Conservation (phyloP, 2,113 vertebrate genomes). For the Chitala chitala region DNA sequence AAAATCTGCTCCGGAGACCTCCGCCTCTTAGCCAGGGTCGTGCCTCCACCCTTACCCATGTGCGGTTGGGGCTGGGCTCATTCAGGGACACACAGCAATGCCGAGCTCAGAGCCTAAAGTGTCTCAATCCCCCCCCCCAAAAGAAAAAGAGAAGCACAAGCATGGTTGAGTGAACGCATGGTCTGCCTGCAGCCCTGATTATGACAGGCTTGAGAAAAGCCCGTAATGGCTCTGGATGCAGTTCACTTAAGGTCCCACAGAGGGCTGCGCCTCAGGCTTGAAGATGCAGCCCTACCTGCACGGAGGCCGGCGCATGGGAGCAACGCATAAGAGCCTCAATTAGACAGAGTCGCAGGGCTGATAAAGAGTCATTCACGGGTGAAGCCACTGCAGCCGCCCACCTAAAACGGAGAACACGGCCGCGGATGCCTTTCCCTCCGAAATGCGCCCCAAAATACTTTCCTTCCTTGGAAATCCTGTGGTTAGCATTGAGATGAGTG, state of each 20-base stretch:
- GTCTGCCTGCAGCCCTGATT: not conserved
- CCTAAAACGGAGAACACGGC: conserved; percentile 49
- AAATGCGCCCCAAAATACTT: conserved; percentile 56
- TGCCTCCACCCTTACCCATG: conserved; percentile 28
- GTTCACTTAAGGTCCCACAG: conserved; percentile 45
- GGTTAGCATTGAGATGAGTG: conserved; percentile 60
- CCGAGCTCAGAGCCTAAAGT: not conserved
- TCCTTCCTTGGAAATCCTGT: conserved; percentile 54
- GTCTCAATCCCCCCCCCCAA: conserved; percentile 21
- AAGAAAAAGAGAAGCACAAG: conserved; percentile 7
- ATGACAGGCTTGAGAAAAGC: conserved; percentile 52
- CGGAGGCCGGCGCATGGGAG: not conserved
- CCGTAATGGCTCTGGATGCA: conserved; percentile 36
- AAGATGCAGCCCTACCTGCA: conserved; percentile 13
- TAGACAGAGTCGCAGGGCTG: conserved; percentile 23
- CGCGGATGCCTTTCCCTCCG: conserved; percentile 49
- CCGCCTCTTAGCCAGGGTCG: conserved; percentile 14
- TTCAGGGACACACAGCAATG: conserved; percentile 15
- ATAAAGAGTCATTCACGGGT: conserved; percentile 39
- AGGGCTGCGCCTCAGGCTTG: conserved; percentile 11
- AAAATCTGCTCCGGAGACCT: conserved; percentile 12
- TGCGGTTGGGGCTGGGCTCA: conserved; percentile 37
- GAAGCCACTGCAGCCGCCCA: conserved; percentile 45
- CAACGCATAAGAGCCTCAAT: not conserved
- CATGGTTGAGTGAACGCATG: conserved; percentile 17